phyloP scores from a whole-genome alignment of 35 echinoderm and acorn worm genomes.

The Hemicentrotus pulcherrimus region DNA sequence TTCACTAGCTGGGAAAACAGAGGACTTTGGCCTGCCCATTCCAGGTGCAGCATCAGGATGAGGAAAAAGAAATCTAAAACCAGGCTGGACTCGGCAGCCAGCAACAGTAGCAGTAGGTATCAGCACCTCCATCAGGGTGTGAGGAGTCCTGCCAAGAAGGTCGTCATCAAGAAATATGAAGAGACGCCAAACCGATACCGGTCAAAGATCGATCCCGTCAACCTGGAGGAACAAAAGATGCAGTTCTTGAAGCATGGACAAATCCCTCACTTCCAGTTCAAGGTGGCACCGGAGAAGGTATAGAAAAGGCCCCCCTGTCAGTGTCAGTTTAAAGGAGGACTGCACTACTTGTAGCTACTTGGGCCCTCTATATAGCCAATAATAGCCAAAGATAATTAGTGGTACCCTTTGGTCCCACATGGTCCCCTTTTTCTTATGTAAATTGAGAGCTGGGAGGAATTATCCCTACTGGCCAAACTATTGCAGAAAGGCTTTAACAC shows the following conservation, averaged over 20 bases:
- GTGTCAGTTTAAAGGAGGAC: too few species aligned
- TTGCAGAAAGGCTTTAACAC: too few species aligned
- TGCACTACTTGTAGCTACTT: too few species aligned
- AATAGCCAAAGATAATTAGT: too few species aligned
- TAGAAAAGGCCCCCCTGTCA: neutral
- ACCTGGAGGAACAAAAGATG: conserved; percentile 80
- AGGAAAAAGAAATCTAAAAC: neutral
- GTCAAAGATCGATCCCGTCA: conserved; percentile 82
- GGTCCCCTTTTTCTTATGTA: too few species aligned
- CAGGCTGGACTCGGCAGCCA: neutral
- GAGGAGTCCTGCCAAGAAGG: conserved; percentile 18
- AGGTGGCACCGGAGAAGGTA: conserved; percentile 52
- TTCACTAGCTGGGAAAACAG: neutral
- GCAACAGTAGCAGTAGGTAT: neutral
- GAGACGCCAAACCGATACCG: conserved; percentile 73
- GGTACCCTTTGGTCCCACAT: too few species aligned
- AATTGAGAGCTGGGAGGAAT: too few species aligned
- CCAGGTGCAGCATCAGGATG: neutral
- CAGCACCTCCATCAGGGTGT: neutral
- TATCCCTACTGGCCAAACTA: too few species aligned
- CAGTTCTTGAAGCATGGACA: conserved; percentile 74
- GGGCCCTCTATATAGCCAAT: too few species aligned
- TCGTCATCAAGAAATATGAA: conserved; percentile 73
- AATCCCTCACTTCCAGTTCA: conserved; percentile 78
- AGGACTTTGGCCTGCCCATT: neutral